phyloP scores from a whole-genome alignment of 2,113 vertebrate genomes.

The Malaclemys terrapin region DNA sequence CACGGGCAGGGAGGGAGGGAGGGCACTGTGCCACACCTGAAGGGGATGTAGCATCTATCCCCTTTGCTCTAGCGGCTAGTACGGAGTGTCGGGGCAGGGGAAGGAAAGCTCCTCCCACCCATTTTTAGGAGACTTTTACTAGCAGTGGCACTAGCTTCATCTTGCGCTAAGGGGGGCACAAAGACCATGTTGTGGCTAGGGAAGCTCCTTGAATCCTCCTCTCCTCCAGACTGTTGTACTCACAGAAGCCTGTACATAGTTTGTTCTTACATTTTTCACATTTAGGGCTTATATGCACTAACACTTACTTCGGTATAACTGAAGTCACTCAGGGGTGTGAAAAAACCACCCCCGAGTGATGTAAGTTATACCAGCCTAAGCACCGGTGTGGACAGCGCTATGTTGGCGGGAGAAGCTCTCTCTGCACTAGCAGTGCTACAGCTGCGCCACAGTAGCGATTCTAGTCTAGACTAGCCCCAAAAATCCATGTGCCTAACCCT shows the following conservation, averaged over 20 bases:
- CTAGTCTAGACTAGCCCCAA: background rate
- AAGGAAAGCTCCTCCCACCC: background rate
- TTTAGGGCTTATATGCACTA: background rate
- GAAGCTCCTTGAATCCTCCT: accelerated
- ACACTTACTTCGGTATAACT: too few species aligned
- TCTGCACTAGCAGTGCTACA: too few species aligned
- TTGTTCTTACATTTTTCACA: background rate
- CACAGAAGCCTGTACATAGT: accelerated
- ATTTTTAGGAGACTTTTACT: accelerated
- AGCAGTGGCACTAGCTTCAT: accelerated
- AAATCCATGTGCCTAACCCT: background rate
- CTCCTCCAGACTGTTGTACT: background rate
- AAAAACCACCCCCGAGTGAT: too few species aligned
- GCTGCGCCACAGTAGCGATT: too few species aligned
- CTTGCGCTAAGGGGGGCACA: background rate
- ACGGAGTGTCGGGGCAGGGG: accelerated
- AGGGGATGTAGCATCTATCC: background rate
- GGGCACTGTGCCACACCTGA: background rate
- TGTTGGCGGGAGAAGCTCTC: too few species aligned
- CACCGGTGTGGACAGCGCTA: too few species aligned
- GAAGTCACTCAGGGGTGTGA: too few species aligned
- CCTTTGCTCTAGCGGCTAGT: background rate
- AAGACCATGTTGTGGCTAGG: background rate
- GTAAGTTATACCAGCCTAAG: too few species aligned
- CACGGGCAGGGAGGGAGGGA: background rate